Percentiles rank a stretch among this genome's conserved stretches.
These are phyloP conservation scores for Zaprionus camerounensis DNA, from an alignment of 1,140 invertebrate species.

Conservation along the genomic window DNA sequence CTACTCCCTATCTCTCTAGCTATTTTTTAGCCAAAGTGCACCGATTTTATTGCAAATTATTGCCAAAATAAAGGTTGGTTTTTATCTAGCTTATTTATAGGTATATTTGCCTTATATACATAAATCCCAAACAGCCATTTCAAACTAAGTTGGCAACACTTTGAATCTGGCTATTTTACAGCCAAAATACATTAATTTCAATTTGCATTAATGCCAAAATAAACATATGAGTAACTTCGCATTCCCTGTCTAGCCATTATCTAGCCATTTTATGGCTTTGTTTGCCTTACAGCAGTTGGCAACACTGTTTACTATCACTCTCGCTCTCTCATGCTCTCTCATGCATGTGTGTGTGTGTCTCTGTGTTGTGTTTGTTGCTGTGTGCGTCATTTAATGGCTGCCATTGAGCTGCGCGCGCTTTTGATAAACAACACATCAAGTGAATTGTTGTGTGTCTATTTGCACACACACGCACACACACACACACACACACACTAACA, in stretches of 20 bases:
- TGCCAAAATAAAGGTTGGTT: too few species aligned
- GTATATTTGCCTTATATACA: not conserved
- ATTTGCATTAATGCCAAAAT: not conserved
- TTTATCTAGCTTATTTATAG: not conserved
- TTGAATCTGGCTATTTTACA: not conserved
- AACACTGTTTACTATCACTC: not conserved
- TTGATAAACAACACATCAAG: constrained; percentile 57
- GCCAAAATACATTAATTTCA: not conserved
- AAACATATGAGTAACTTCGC: not conserved
- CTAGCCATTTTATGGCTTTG: not conserved
- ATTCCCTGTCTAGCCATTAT: not conserved
- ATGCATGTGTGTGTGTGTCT: constrained; percentile 1
- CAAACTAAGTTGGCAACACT: not conserved
- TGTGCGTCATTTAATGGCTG: constrained; percentile 42
- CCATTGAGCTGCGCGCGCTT: constrained; percentile 33
- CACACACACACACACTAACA: not conserved
- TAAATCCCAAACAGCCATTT: too few species aligned
- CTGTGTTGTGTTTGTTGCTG: not conserved
- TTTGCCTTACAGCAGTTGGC: not conserved
- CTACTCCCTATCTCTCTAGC: too few species aligned
- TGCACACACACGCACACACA: not conserved
- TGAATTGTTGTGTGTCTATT: constrained; percentile 3
- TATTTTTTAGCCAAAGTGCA: too few species aligned
- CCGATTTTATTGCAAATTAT: too few species aligned
- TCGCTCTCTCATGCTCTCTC: not conserved